Conservation (phyloP, 2,888 invertebrate species). For the Agonopterix subpropinquella region DNA sequence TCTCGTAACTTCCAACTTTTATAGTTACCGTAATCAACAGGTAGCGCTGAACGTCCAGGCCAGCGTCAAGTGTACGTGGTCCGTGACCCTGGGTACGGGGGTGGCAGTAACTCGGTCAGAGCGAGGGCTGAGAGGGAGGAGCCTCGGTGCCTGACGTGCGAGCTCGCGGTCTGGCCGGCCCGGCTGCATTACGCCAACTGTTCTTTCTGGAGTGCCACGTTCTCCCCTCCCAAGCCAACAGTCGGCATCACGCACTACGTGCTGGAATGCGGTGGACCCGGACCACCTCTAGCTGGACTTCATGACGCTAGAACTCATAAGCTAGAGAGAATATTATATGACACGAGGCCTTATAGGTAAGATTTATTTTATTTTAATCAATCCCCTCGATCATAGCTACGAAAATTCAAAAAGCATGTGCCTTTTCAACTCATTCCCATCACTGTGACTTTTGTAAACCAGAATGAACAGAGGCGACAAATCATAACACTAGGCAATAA, state of each 20-base stretch:
- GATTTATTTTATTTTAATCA: conserved; percentile 4
- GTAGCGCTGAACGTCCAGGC: conserved; percentile 89
- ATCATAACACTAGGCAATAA: not conserved
- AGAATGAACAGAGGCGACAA: too few relatives aligned
- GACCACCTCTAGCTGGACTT: conserved; percentile 88
- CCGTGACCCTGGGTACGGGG: conserved; percentile 82
- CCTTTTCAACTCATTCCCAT: not conserved
- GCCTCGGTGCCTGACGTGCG: conserved; percentile 91
- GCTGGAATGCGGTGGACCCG: conserved; percentile 94
- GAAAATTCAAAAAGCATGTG: too few relatives aligned
- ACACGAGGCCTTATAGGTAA: conserved; percentile 80
- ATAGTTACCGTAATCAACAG: conserved; percentile 40
- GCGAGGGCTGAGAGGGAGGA: conserved; percentile 77
- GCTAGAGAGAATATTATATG: conserved; percentile 85
- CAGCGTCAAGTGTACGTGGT: conserved; percentile 93
- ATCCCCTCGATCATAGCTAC: too few relatives aligned
- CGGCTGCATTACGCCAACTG: conserved; percentile 89
- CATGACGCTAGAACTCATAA: conserved; percentile 86
- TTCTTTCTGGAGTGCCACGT: conserved; percentile 88
- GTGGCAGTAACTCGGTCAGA: conserved; percentile 63
- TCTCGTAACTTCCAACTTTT: not conserved
- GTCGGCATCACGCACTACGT: conserved; percentile 80
- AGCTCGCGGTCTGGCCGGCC: conserved; percentile 87
- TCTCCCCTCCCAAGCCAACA: conserved; percentile 72
- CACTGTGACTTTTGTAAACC: not conserved